These are phyloP conservation scores for Helostoma temminkii DNA, from an alignment of 2,797 vertebrate species.

Conservation along the genomic window DNA sequence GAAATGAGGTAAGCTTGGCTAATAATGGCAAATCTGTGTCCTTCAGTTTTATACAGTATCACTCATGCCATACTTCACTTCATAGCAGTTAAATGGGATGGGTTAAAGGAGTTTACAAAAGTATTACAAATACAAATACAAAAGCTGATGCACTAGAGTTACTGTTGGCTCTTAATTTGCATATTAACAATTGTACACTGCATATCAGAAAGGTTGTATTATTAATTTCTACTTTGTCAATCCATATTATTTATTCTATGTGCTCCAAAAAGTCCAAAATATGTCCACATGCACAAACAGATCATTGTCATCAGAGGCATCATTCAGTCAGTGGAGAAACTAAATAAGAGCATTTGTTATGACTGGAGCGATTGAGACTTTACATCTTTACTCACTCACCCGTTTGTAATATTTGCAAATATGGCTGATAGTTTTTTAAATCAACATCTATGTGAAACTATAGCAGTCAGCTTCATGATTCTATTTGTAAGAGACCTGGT, in stretches of 20 bases:
- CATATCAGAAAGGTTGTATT: background rate
- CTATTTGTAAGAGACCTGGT: slow-evolving; percentile 58
- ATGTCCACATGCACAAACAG: too few relatives aligned
- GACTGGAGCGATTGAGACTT: background rate
- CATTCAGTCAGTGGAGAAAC: background rate
- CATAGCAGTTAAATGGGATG: too few relatives aligned
- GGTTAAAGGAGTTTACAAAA: background rate
- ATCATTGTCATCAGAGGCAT: background rate
- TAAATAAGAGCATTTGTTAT: background rate
- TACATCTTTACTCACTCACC: slow-evolving; percentile 1
- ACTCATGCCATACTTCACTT: too few relatives aligned
- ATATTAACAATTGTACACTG: background rate
- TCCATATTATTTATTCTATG: too few relatives aligned
- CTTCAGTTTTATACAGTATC: background rate
- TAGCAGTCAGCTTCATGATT: slow-evolving; percentile 18
- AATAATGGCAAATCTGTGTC: background rate
- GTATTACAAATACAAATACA: background rate
- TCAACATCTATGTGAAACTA: slow-evolving; percentile 12
- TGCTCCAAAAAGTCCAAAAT: too few relatives aligned
- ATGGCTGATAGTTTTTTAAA: background rate
- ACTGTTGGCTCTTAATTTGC: background rate
- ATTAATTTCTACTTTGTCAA: too few relatives aligned
- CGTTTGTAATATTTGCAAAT: slow-evolving; percentile 13
- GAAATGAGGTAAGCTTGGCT: slow-evolving; percentile 1
- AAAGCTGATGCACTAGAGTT: background rate